These are phyloP conservation scores for Drosophila kanapiae DNA, from an alignment of 1,140 invertebrate genomes.

Conservation along the genomic window DNA sequence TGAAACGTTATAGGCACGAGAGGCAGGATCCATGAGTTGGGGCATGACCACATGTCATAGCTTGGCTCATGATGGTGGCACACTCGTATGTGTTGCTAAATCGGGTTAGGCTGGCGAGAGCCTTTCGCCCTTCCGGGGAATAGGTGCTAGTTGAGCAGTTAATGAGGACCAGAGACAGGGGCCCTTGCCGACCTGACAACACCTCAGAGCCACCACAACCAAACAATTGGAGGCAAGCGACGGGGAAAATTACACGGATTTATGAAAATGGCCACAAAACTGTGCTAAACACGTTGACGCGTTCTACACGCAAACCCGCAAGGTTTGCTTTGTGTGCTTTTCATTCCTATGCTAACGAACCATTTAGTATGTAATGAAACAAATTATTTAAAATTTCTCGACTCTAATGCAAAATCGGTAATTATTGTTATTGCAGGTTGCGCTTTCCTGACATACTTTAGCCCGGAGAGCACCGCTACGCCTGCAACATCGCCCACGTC, in stretches of 20 bases:
- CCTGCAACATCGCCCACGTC: constrained; percentile 85
- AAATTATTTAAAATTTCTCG: constrained; percentile 20
- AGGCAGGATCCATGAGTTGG: background rate
- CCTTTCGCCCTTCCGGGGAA: constrained; percentile 6
- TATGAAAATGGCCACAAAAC: constrained; percentile 72
- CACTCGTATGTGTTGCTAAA: constrained; percentile 42
- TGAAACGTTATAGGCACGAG: constrained; percentile 2
- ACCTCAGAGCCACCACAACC: constrained; percentile 33
- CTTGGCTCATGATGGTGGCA: constrained; percentile 10
- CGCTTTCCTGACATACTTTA: constrained; percentile 98
- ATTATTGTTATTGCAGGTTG: constrained; percentile 89
- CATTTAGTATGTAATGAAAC: constrained; percentile 58
- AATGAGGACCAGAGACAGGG: constrained; percentile 38
- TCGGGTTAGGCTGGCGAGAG: constrained; percentile 35
- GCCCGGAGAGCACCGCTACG: constrained; percentile 95
- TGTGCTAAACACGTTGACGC: constrained; percentile 72
- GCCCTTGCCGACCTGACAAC: constrained; percentile 15
- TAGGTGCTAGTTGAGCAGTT: constrained; percentile 34
- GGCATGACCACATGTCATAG: constrained; percentile 52
- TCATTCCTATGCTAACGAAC: constrained; percentile 12
- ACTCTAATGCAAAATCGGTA: background rate
- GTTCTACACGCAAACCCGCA: constrained; percentile 64
- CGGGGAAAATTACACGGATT: constrained; percentile 65
- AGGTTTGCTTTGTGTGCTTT: constrained; percentile 31
- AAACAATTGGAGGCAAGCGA: constrained; percentile 19